These are phyloP conservation scores for Picus viridis DNA, from an alignment of 2,797 vertebrate genomes.

Conservation along the genomic window DNA sequence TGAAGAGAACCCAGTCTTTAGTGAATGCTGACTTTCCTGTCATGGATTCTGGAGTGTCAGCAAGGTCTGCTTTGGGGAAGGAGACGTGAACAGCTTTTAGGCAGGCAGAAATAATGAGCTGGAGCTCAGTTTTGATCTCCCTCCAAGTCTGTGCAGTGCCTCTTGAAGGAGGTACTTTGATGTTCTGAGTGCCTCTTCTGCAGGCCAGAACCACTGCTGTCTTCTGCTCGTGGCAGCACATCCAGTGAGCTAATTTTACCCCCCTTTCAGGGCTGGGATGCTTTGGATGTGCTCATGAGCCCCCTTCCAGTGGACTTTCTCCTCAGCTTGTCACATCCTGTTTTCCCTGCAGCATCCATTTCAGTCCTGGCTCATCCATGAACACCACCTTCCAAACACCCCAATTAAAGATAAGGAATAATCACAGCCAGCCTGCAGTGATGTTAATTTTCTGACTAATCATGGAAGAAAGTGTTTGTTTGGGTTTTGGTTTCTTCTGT, in stretches of 20 bases:
- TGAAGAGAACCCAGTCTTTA: not conserved
- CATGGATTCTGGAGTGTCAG: not conserved
- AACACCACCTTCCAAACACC: not conserved
- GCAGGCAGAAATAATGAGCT: not conserved
- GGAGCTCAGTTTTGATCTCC: not conserved
- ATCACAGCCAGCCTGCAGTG: not conserved
- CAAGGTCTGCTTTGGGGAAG: not conserved
- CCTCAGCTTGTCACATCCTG: not conserved
- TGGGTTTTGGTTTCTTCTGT: not conserved
- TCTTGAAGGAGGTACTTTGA: not conserved
- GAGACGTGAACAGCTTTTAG: not conserved
- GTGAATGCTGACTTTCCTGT: not conserved
- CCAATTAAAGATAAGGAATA: not conserved
- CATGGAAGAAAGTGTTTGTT: not conserved
- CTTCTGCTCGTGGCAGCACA: fast-evolving
- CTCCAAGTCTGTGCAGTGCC: not conserved
- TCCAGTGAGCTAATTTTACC: not conserved
- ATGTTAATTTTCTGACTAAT: not conserved
- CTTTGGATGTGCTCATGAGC: not conserved
- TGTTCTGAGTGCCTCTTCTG: not conserved
- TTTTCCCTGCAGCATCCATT: not conserved
- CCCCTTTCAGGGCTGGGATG: not conserved
- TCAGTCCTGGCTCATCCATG: not conserved
- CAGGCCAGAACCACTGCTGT: too few species aligned
- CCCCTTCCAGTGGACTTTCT: fast-evolving